Evolutionary conservation across 2,113 vertebrate genomes (phyloP).

Genomic region (Xerus inauris): DNA sequence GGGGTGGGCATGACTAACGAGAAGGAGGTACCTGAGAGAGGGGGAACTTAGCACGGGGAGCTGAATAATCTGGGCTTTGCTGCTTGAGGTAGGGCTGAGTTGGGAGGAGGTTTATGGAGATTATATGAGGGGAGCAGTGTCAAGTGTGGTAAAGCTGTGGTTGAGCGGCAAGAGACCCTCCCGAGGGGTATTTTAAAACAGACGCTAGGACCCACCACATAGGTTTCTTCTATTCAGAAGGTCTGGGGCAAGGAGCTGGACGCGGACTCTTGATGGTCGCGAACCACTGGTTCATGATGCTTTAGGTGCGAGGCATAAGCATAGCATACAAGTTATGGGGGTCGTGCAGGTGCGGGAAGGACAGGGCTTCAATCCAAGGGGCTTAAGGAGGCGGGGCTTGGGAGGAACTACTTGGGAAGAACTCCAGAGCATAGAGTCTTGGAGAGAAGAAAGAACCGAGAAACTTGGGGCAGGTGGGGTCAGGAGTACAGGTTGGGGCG

Average conservation of each 20-base stretch:
- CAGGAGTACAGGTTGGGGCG: background rate
- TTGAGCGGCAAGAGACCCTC: background rate
- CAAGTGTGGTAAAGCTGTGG: background rate
- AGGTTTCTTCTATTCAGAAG: background rate
- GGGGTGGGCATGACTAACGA: background rate
- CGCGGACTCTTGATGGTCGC: background rate
- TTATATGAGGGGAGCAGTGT: too few species aligned
- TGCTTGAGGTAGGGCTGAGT: background rate
- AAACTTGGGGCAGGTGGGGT: background rate
- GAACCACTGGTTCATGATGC: background rate
- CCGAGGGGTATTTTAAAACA: background rate
- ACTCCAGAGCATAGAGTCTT: background rate
- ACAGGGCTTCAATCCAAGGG: background rate
- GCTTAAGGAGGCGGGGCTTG: background rate
- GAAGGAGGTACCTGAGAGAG: background rate
- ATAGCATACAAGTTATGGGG: background rate
- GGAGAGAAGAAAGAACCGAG: background rate
- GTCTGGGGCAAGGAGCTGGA: background rate
- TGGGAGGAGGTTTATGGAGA: background rate
- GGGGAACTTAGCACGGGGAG: background rate
- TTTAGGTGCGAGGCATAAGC: background rate
- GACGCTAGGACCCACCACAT: background rate
- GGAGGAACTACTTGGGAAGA: background rate
- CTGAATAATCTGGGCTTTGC: background rate
- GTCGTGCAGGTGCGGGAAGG: background rate